Conservation (phyloP, 1,140 invertebrate species). For the Drosophila parvula region DNA sequence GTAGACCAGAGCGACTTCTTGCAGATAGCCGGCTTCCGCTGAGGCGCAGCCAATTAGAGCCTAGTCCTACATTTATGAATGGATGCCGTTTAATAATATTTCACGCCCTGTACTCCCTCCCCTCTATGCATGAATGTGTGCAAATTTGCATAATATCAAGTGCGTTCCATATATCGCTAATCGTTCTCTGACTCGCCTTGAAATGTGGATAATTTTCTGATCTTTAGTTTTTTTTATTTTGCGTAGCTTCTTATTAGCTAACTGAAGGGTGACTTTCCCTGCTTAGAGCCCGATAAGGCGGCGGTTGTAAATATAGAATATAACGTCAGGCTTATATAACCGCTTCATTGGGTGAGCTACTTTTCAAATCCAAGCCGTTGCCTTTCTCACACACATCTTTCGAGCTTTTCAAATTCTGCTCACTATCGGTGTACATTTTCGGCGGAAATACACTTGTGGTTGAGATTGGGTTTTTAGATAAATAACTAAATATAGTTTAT, state of each 20-base stretch:
- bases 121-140: slow-evolving; percentile 1
- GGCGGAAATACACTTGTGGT: slow-evolving; percentile 33
- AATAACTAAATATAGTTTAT: slow-evolving; percentile 6
- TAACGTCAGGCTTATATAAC: slow-evolving; percentile 24
- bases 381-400: neutral
- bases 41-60: slow-evolving; percentile 60
- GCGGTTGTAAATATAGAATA: slow-evolving; percentile 42
- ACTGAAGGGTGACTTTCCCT: slow-evolving; percentile 60
- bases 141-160: slow-evolving; percentile 36
- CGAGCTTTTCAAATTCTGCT: slow-evolving; percentile 4
- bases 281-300: slow-evolving; percentile 36
- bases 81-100: slow-evolving; percentile 53
- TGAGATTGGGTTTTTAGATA: slow-evolving; percentile 28
- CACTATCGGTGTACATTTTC: slow-evolving; percentile 23
- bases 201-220: slow-evolving; percentile 45
- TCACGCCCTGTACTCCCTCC: slow-evolving; percentile 13
- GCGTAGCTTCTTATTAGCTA: slow-evolving; percentile 52
- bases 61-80: slow-evolving; percentile 64
- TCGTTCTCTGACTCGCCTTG: slow-evolving; percentile 51
- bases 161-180: slow-evolving; percentile 31
- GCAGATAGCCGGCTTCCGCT: slow-evolving; percentile 72
- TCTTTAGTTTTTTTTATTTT: slow-evolving; percentile 29
- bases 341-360: neutral
- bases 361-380: neutral
- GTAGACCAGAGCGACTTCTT: slow-evolving; percentile 48